A percentile compares a stretch with the other conserved stretches of the same genome.
Conservation (phyloP, 2,888 invertebrate species). For the Drepanosiphum platanoidis region DNA sequence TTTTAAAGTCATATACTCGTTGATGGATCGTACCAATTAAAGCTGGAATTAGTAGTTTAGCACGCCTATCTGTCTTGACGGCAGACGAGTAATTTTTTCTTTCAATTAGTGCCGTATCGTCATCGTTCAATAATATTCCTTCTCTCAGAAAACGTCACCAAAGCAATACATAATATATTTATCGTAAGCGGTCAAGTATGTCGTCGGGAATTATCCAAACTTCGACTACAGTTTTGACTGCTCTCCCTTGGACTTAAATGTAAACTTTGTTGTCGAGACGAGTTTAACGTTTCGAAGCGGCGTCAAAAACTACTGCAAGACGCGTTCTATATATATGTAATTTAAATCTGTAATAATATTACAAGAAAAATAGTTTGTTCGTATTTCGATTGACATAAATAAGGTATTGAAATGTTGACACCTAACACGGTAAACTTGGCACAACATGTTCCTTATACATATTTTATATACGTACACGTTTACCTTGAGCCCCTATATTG, state of each 20-base stretch:
- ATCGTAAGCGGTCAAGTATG: no score
- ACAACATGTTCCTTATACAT: neutral
- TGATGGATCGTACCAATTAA: conserved; percentile 47
- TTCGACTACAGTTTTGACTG: no score
- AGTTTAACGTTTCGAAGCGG: no score
- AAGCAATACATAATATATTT: neutral
- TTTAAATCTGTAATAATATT: no score
- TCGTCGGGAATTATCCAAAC: no score
- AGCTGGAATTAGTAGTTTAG: conserved; percentile 28
- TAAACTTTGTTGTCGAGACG: no score
- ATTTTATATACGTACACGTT: no score
- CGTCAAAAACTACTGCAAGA: no score
- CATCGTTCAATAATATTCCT: neutral
- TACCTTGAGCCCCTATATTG: conserved; percentile 33
- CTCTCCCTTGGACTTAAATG: no score
- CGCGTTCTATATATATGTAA: no score
- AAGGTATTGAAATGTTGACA: conserved; percentile 24
- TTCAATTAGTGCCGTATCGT: neutral
- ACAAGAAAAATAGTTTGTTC: neutral
- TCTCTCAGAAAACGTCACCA: neutral
- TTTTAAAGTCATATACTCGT: conserved; percentile 21
- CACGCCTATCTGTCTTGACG: conserved; percentile 20
- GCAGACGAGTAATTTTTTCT: conserved; percentile 2
- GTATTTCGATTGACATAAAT: neutral
- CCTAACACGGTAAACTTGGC: conserved; percentile 18